Base-by-base conservation (phyloP, 2,797 vertebrate genomes). In the Crocodylus rhombifer region DNA sequence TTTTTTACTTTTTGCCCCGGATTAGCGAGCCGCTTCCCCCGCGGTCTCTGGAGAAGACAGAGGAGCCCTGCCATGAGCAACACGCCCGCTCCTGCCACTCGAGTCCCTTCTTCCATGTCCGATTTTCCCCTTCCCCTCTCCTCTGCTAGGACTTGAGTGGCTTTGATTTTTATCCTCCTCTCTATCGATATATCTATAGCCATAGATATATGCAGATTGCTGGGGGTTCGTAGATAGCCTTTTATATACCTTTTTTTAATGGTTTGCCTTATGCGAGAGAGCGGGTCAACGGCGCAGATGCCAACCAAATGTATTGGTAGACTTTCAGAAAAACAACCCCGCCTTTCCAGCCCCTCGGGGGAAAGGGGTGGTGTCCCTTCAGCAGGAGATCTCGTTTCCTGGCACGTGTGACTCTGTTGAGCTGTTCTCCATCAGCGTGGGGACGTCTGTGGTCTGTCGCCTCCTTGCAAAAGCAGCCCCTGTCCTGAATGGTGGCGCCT, bases 11-110 rank as follows among this genome's bases (percentile, higher is more conserved):
- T 23, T 63, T 1, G 42, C 10, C 42, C 42, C 42, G 1, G 7
- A 58, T 71, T 85, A 93, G 91, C n/a, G 79, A 89, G 81, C 71
- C 76, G 14, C 87, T 94, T 92, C 79, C 77, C 90, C 28, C 89
- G 86, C 62, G 28, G 65, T 91, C 84, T 96, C 23, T 12, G 93
- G 67, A 88, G 56, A 89, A 94, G 84, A 84, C 78, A 65, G 71
- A 84, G 56, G 79, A 87, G 64, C 25, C 51, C 88, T 80, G 80
- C 2, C 6, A 80, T 74, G 77, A 82, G n/a, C 81, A 89, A 51
- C 1, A 0, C 74, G 77, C 25, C 74, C 55, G 4, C 82, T 88
- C 71, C 67, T 87, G 4, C 42, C 42, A 0, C 87, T 90, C 74
- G 9, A 2, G 85, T 92, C 74, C 67, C 25, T 67, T 57, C n/a